These are phyloP conservation scores for Grantiella picta DNA, from an alignment of 2,113 vertebrate species.

Conservation along the genomic window DNA sequence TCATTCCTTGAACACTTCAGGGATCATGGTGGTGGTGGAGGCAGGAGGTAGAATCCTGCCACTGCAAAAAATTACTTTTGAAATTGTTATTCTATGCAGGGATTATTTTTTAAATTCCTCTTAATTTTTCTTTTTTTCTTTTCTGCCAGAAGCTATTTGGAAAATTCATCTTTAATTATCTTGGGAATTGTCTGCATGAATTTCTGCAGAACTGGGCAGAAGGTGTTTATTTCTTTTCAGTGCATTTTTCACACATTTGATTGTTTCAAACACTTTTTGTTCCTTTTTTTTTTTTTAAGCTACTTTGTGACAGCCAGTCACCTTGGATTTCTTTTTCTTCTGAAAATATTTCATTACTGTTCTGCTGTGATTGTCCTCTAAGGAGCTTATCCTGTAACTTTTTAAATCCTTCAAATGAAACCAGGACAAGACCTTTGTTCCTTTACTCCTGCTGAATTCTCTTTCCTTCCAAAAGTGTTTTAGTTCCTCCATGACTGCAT, in stretches of 20 bases:
- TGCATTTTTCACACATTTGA: background rate
- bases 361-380: background rate
- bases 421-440: background rate
- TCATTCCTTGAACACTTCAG: background rate
- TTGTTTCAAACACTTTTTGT: background rate
- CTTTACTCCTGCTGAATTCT: background rate
- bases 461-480: background rate
- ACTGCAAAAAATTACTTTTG: background rate
- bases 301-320: background rate
- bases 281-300: background rate
- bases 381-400: background rate
- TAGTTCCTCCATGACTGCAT: background rate
- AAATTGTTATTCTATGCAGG: background rate
- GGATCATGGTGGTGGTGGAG: background rate
- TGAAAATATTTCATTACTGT: background rate
- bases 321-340: background rate
- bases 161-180: background rate
- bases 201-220: background rate
- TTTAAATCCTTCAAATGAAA: conserved; percentile 2
- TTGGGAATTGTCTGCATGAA: background rate
- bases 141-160: background rate
- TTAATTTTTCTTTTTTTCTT: background rate
- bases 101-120: background rate
- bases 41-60: background rate
- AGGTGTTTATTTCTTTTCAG: background rate